Conservation (phyloP, 2,888 invertebrate species). For the Phania funesta region DNA sequence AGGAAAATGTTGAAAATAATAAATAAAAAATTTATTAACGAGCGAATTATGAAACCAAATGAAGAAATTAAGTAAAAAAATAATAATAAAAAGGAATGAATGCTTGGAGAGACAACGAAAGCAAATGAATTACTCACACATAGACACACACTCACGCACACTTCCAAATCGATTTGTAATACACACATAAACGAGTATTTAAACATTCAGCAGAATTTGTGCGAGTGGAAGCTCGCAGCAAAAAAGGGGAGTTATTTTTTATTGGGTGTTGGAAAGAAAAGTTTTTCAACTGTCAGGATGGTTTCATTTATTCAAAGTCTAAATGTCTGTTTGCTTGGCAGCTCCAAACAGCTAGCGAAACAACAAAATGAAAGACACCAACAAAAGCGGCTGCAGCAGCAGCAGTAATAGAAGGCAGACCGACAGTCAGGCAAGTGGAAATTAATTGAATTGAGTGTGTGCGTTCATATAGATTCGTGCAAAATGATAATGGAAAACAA, state of each 20-base stretch:
- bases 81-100: conserved; percentile 29
- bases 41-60: conserved; percentile 51
- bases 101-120: neutral
- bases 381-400: conserved; percentile 69
- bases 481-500: conserved; percentile 73
- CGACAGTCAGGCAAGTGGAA: conserved; percentile 76
- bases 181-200: neutral
- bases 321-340: conserved; percentile 39
- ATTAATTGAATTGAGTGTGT: conserved; percentile 78
- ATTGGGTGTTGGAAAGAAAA: conserved; percentile 55
- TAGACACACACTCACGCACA: neutral
- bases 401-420: conserved; percentile 65
- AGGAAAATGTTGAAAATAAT: conserved; percentile 26
- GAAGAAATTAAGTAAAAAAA: conserved; percentile 34
- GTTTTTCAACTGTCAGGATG: conserved; percentile 40
- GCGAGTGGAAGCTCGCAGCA: neutral
- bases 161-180: neutral
- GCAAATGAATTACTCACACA: neutral
- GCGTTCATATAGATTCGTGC: conserved; percentile 73
- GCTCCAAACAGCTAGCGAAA: neutral
- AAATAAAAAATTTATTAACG: conserved; percentile 48
- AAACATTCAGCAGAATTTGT: no score
- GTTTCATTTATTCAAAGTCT: conserved; percentile 48
- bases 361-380: neutral
- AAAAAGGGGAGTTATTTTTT: conserved; percentile 38